phyloP scores from a whole-genome alignment of 2,797 vertebrate genomes.

The Macropus fuliginosus region DNA sequence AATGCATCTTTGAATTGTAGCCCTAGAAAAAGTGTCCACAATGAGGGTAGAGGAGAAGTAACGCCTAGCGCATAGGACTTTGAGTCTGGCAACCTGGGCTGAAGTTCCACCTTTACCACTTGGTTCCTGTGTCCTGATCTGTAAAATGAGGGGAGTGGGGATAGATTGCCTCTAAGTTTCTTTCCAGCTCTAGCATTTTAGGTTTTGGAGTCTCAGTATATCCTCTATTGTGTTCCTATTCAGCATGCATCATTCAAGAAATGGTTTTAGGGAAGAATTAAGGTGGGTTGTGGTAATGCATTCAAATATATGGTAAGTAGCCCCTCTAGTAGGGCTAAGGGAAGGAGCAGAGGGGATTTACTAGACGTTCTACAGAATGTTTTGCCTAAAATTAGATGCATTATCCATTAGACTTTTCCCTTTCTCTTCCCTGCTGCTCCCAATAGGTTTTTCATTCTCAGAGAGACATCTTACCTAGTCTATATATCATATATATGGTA shows the following conservation, averaged over 20 bases:
- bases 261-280: neutral
- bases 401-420: neutral
- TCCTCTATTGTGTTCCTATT: neutral
- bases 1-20: neutral
- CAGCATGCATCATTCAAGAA: neutral
- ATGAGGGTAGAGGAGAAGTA: neutral
- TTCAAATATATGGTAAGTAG: neutral
- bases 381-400: neutral
- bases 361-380: neutral
- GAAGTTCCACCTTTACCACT: neutral
- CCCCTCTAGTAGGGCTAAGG: neutral
- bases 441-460: neutral
- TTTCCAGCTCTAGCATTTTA: neutral
- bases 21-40: neutral
- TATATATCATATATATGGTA: neutral
- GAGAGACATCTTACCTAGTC: neutral
- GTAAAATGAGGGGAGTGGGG: neutral
- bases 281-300: neutral
- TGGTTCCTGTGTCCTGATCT: neutral
- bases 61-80: neutral
- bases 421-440: neutral
- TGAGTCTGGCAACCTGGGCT: neutral
- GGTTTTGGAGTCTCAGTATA: neutral
- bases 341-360: neutral
- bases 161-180: neutral